These are phyloP conservation scores for Gortyna flavago DNA, from an alignment of 2,888 invertebrate genomes.

Conservation along the genomic window DNA sequence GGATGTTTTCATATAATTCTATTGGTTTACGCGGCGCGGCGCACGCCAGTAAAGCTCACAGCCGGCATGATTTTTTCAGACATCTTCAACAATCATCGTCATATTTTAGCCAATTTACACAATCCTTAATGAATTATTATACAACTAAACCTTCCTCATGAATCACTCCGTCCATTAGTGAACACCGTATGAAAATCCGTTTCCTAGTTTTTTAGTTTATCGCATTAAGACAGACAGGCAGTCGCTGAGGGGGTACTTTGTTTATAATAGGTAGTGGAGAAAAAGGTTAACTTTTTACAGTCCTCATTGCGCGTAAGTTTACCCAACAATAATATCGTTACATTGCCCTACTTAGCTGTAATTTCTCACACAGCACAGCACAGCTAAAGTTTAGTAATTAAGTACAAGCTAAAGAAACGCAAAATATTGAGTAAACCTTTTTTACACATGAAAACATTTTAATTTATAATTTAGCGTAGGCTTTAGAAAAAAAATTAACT, in stretches of 20 bases:
- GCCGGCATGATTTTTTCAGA: not conserved
- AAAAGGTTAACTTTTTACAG: not conserved
- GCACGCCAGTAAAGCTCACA: not conserved
- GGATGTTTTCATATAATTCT: not conserved
- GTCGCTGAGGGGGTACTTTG: not conserved
- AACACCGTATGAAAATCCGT: not conserved
- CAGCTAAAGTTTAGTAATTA: slow-evolving; percentile 10
- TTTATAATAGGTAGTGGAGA: not conserved
- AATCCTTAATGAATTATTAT: not conserved
- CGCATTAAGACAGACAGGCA: not conserved
- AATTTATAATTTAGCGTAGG: not conserved
- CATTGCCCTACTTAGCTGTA: slow-evolving; percentile 25
- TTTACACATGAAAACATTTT: not conserved
- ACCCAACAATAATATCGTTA: slow-evolving; percentile 24
- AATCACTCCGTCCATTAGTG: not conserved
- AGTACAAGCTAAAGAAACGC: slow-evolving; percentile 16
- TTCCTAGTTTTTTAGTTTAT: not conserved
- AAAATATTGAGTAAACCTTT: slow-evolving; percentile 1
- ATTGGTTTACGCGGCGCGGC: not conserved
- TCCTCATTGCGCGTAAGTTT: slow-evolving; percentile 20
- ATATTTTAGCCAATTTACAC: not conserved
- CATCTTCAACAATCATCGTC: not conserved
- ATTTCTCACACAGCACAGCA: slow-evolving; percentile 27
- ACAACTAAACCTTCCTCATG: not conserved
- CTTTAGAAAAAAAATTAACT: not conserved